Evolutionary conservation across 1,140 invertebrate genomes (phyloP).

Genomic region (Zaprionus ornatus): DNA sequence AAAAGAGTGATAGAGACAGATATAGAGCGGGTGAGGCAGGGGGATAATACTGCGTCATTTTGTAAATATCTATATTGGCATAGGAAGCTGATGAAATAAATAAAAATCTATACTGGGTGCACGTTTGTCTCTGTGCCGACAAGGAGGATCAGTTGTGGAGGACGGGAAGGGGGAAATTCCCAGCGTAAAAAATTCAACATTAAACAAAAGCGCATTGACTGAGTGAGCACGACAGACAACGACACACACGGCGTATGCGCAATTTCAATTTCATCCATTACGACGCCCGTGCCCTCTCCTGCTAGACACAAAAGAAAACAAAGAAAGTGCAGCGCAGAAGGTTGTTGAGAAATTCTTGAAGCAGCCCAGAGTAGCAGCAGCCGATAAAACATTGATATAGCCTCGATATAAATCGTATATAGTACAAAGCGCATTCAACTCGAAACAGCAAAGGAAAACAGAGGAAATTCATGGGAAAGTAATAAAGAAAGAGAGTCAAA

Average conservation of each 20-base stretch:
- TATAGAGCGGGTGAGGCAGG: neutral
- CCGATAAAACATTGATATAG: constrained; percentile 28
- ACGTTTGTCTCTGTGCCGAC: constrained; percentile 11
- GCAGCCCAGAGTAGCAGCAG: constrained; percentile 39
- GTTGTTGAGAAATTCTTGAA: constrained; percentile 64
- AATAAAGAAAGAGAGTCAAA: neutral
- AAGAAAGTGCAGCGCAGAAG: constrained; percentile 43
- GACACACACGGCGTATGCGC: constrained; percentile 62
- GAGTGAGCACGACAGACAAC: constrained; percentile 17
- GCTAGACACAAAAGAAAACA: constrained; percentile 26
- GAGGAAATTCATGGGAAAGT: neutral
- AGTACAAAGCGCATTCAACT: constrained; percentile 43
- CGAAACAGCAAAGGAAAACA: constrained; percentile 11
- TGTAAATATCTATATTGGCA: constrained; percentile 50
- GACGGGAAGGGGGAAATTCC: constrained; percentile 5
- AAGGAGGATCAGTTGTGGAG: neutral
- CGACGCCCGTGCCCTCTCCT: neutral
- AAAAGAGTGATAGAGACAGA: constrained; percentile 28
- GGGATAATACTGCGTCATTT: constrained; percentile 70
- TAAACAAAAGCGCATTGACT: constrained; percentile 62
- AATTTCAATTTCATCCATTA: constrained; percentile 66
- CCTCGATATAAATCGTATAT: neutral
- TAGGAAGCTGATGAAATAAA: constrained; percentile 34
- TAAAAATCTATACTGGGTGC: constrained; percentile 17
- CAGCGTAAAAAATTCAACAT: constrained; percentile 60